Evolutionary conservation across 2,888 invertebrate species (phyloP), one percentile per base, ranked within the genome.

Genomic region (Torymus tubicola): DNA sequence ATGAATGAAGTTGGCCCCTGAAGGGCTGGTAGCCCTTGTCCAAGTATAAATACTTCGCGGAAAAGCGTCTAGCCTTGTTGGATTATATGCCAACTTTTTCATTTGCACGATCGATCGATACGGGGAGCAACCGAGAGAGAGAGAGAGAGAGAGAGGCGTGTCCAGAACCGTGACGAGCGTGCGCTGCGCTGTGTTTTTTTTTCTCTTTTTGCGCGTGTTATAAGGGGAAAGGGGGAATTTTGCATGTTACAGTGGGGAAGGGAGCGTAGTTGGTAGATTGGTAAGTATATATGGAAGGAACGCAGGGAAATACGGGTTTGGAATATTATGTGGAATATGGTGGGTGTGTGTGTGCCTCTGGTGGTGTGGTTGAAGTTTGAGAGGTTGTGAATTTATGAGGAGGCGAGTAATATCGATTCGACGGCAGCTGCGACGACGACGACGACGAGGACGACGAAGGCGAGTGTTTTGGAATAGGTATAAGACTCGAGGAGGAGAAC

Each of bases 1-100:
- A 71, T 80, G 69, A 75, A 80, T 71, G 78, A 75, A 75, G 52
- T 16, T 60, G 31, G 52, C 52, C 61, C 71, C n/a, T n/a, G 71
- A 52, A 78, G 60, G 53, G 67, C 14, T 18, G 61, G 57, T 57
- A 24, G 31, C n/a, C 55, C 73, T n/a, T 53, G 52, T 53, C n/a
- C 52, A 42, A 8, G 50, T n/a, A 18, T 55, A 63, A 65, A 57
- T 14, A 16, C 73, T 57, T 55, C 31, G 16, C 52, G 24, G 58
- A 74, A 74, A 73, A 57, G 50, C 65, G 55, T 21, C 42, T 21
- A 53, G 52, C 16, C 5, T 8, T 4, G 18, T 24, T n/a, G 24
- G 67, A 74, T 65, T 65, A 16, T 42, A 42, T 42, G 42, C 24
- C 67, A 24, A 67, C 50, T 58, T 67, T 67, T 74, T 58, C 74